Base-by-base conservation (phyloP, 2,888 invertebrate genomes). In the Drosophila tanythrix region DNA sequence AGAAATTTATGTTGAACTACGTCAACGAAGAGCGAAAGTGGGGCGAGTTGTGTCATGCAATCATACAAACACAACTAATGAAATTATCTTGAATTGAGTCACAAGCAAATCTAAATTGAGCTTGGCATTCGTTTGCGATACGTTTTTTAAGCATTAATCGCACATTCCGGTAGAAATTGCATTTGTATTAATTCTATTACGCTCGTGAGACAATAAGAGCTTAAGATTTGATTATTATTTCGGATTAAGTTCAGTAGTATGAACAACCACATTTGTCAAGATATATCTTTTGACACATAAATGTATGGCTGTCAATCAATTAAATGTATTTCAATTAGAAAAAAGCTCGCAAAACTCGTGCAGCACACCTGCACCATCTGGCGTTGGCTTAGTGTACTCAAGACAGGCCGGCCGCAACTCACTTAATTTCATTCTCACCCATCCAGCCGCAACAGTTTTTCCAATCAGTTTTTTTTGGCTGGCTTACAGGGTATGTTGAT, bases 291-390 rank as follows among this genome's bases (percentile, higher is more conserved):
- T 43, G 15, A 65, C 57, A 51, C 33, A 48, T 31, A 52, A 48
- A 52, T 18, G 10, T 36, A 29, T 38, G 18, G 21, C 63, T 80
- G 80, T 78, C 76, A 78, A 71, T 78, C 77, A 76, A 58, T 64
- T 76, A 51, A 76, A 61, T 61, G 40, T 33, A 43, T 63, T 80
- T 48, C 61, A 80, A 76, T 79, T 69, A 69, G 76, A 53, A 59
- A 59, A 65, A 62, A 66, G 43, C 48, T 31, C 43, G 3, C 21
- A 33, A 59, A 31, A 53, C 10, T n/a, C 13, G 38, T 43, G 2
- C 18, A 27, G 11, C 46, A 29, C 67, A 75, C 67, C 64, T 72
- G 80, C 64, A 29, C 36, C 78, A 65, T 29, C 55, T 52, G 51
- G 48, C 58, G 35, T 15, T 0, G 40, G 38, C 51, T 63, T 60